Base-by-base conservation (phyloP, 2,113 vertebrate genomes). In the Syrmaticus mikado region DNA sequence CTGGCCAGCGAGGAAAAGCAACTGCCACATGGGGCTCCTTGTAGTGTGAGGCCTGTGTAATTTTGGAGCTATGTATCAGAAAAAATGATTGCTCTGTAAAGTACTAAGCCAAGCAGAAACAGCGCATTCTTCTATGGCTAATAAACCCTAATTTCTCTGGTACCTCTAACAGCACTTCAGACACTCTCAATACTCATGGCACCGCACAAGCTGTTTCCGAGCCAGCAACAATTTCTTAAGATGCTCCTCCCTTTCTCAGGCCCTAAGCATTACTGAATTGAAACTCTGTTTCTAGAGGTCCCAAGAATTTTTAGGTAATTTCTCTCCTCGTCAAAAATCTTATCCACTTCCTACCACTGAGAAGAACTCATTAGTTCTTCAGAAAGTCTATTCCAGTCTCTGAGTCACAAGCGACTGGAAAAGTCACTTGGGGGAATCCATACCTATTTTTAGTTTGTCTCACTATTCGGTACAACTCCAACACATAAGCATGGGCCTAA, bases 41-140 rank as follows among this genome's bases (percentile, higher is more conserved):
- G 32, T 81, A 57, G 67, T 78, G 75, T 83, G 71, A 91, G 75
- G 80, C 68, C 65, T 84, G 61, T 73, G 80, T 83, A 62, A 85
- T 76, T 91, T 85, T 93, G 71, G 81, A 96, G 65, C 61, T 85
- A 43, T 60, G 57, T 21, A 86, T 46, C 82, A 96, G 84, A 90
- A 90, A 94, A 91, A 73, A 72, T 48, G 61, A 92, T 53, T 64
- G 64, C 25, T 93, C 43, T 83, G 52, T 21, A 22, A 81, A 78
- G 79, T 45, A 48, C 27, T 85, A 77, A 90, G 72, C 61, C 73
- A 95, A 81, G 82, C 40, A 95, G 75, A 89, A 90, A 87, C 18
- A 87, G 32, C 71, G 70, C 60, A 53, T 27, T 89, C 16, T 91
- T 91, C 83, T 65, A 28, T 4, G 73, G n/a, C 82, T 90, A 75